Percentiles rank a stretch among this genome's conserved stretches.
These are phyloP conservation scores for Zosterops lateralis DNA, from an alignment of 2,113 vertebrate species.

Conservation along the genomic window DNA sequence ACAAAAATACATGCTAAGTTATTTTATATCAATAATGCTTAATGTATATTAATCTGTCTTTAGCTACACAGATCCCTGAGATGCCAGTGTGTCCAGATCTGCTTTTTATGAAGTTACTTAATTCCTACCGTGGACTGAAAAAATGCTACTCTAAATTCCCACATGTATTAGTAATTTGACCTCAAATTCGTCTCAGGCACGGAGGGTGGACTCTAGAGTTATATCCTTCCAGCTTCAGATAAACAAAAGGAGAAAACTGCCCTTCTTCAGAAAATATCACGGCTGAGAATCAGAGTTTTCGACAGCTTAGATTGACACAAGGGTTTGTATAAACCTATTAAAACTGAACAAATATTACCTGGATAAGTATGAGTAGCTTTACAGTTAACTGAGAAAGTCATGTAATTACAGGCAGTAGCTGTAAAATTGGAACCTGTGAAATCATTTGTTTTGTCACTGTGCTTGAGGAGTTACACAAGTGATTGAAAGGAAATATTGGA, in stretches of 20 bases:
- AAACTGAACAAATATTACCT: background rate
- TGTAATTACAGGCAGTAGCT: background rate
- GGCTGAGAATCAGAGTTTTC: background rate
- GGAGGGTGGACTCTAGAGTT: background rate
- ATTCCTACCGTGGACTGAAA: background rate
- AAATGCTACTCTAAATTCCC: background rate
- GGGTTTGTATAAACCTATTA: background rate
- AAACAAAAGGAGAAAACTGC: background rate
- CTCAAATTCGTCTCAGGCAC: background rate
- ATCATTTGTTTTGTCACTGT: background rate
- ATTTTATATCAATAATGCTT: background rate
- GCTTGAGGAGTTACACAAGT: background rate
- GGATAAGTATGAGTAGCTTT: background rate
- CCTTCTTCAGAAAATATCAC: background rate
- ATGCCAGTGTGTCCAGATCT: background rate
- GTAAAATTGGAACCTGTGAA: background rate
- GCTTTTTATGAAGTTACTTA: background rate
- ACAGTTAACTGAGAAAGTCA: background rate
- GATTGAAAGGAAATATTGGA: background rate
- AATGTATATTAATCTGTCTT: background rate
- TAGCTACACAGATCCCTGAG: background rate
- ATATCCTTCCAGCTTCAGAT: background rate
- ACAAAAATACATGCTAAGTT: background rate
- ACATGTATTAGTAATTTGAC: background rate
- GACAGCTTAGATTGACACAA: background rate